Percentiles rank a stretch among this genome's conserved stretches.
These are phyloP conservation scores for Scomberomorus guttatus DNA, from an alignment of 2,797 vertebrate species.

Conservation along the genomic window DNA sequence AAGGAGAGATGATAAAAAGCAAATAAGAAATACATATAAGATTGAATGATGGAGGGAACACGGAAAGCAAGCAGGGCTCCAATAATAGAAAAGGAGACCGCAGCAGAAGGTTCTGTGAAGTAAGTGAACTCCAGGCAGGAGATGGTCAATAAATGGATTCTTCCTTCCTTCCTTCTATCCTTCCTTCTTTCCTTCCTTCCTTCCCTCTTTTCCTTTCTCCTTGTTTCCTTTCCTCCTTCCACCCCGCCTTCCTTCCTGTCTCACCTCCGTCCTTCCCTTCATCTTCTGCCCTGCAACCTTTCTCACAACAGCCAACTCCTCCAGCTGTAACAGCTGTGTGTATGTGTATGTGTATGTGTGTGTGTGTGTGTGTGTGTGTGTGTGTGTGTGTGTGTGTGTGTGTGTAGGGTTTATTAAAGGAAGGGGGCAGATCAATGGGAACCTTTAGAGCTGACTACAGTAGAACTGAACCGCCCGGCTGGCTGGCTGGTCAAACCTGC, in stretches of 20 bases:
- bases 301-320: conserved; percentile 58
- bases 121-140: conserved; percentile 44
- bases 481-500: conserved; percentile 71
- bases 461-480: conserved; percentile 74
- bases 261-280: conserved; percentile 22
- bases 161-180: conserved; percentile 1
- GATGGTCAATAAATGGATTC: conserved; percentile 54
- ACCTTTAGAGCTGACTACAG: conserved; percentile 82
- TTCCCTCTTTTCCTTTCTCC: background rate
- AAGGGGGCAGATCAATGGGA: conserved; percentile 78
- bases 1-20: background rate
- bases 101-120: conserved; percentile 38
- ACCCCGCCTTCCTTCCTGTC: background rate
- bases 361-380: conserved; percentile 28
- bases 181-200: conserved; percentile 4
- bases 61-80: background rate
- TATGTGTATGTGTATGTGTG: conserved; percentile 25
- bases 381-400: conserved; percentile 34
- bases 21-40: background rate
- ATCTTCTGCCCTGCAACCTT: conserved; percentile 50
- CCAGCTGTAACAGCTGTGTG: conserved; percentile 45
- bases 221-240: conserved; percentile 11
- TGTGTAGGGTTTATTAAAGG: conserved; percentile 72
- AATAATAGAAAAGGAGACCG: conserved; percentile 18
- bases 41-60: background rate